A percentile compares a stretch with the other conserved stretches of the same genome.
Evolutionary conservation across 2,888 invertebrate species (phyloP).

Genomic region (Caenorhabditis doughertyi): DNA sequence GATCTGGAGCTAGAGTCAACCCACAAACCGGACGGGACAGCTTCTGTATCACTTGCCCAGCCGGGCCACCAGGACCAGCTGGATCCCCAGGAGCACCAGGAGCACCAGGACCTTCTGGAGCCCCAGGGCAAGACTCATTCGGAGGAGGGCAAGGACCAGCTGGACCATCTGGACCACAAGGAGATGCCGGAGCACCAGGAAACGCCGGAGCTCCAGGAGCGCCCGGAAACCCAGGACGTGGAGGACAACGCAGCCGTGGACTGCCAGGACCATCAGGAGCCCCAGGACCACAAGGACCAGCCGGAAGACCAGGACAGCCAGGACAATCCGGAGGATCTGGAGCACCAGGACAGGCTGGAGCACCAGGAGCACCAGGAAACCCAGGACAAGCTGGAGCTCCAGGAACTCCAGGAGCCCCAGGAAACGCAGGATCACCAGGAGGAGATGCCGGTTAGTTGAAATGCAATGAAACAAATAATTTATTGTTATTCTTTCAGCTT

Average conservation of each 20-base stretch:
- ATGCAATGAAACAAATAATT: not conserved
- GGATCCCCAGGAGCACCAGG: constrained; percentile 65
- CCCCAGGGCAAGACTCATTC: constrained; percentile 45
- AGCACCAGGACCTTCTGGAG: constrained; percentile 45
- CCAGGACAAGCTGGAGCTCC: constrained; percentile 48
- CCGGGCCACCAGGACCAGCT: constrained; percentile 62
- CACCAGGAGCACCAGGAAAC: constrained; percentile 46
- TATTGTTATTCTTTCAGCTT: constrained; percentile 39
- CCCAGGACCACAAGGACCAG: constrained; percentile 57
- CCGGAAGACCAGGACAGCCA: constrained; percentile 53
- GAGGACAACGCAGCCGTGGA: constrained; percentile 62
- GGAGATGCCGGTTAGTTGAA: constrained; percentile 51
- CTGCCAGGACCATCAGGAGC: constrained; percentile 55
- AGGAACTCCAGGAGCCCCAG: constrained; percentile 58
- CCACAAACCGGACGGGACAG: constrained; percentile 53
- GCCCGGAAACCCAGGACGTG: constrained; percentile 59
- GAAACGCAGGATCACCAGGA: constrained; percentile 52
- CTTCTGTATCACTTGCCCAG: constrained; percentile 68
- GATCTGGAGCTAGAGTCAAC: constrained; percentile 57
- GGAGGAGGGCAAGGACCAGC: constrained; percentile 59
- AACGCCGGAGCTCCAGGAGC: constrained; percentile 55
- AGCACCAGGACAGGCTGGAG: constrained; percentile 49
- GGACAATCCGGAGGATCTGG: constrained; percentile 53
- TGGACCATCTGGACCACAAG: constrained; percentile 53
- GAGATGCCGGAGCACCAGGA: constrained; percentile 59